A percentile compares a stretch with the other conserved stretches of the same genome.
Conservation (phyloP, 1,140 invertebrate species). For the Drosophila kepulauana region DNA sequence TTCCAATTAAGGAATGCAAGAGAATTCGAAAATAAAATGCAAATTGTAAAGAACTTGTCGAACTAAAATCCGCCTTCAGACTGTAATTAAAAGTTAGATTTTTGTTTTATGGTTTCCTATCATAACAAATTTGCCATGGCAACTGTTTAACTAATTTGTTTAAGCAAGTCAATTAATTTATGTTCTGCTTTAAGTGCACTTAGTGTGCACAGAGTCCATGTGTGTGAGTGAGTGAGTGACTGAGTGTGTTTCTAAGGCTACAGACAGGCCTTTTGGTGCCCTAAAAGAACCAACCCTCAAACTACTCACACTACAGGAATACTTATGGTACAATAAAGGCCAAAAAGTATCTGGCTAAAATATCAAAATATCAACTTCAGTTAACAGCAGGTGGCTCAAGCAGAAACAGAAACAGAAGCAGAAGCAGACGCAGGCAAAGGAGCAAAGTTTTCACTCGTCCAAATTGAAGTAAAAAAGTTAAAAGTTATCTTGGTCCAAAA, state of each 20-base stretch:
- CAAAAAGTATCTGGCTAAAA: slow-evolving; percentile 31
- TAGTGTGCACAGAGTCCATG: background rate
- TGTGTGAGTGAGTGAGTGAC: background rate
- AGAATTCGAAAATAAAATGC: too few relatives aligned
- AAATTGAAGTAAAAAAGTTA: slow-evolving; percentile 78
- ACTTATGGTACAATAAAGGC: slow-evolving; percentile 1
- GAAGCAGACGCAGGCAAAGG: slow-evolving; percentile 5
- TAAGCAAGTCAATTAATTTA: slow-evolving; percentile 47
- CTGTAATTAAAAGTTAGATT: slow-evolving; percentile 30
- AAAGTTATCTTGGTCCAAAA: slow-evolving; percentile 59
- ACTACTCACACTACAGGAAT: slow-evolving; percentile 1
- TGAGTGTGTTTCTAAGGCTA: slow-evolving; percentile 30
- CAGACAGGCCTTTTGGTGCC: slow-evolving; percentile 9
- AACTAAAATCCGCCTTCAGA: background rate
- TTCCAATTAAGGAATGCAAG: too few relatives aligned
- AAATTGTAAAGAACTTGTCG: background rate
- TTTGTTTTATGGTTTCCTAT: slow-evolving; percentile 20
- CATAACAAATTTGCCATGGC: slow-evolving; percentile 24
- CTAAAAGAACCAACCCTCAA: slow-evolving; percentile 33
- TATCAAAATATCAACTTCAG: slow-evolving; percentile 57
- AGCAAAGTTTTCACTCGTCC: slow-evolving; percentile 55
- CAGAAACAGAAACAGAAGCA: slow-evolving; percentile 8
- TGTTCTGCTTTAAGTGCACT: slow-evolving; percentile 37
- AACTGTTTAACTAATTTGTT: slow-evolving; percentile 51
- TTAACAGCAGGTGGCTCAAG: slow-evolving; percentile 75